Base-by-base conservation (phyloP, 1,140 invertebrate species). In the Phocides pigmalion region DNA sequence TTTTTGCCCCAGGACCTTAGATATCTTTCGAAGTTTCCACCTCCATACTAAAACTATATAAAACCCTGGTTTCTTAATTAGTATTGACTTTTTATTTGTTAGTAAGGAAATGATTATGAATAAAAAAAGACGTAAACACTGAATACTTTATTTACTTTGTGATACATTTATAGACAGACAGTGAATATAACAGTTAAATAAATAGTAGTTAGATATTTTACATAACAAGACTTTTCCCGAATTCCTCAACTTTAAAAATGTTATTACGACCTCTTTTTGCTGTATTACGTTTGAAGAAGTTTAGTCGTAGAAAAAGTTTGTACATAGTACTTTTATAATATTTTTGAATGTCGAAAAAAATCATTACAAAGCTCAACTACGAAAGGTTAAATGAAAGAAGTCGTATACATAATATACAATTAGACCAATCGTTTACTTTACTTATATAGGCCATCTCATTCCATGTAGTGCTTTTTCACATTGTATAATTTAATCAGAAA, bases 61-160 rank as follows among this genome's bases (percentile, higher is more conserved):
- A n/a, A n/a, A n/a, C n/a, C n/a, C n/a, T n/a, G n/a, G n/a, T n/a
- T n/a, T n/a, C n/a, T n/a, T n/a, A n/a, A n/a, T n/a, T n/a, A n/a
- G n/a, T n/a, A n/a, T n/a, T n/a, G n/a, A n/a, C n/a, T n/a, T n/a
- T n/a, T n/a, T n/a, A n/a, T n/a, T n/a, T n/a, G n/a, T n/a, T n/a
- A n/a, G n/a, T n/a, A n/a, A n/a, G n/a, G n/a, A n/a, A n/a, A n/a
- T n/a, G n/a, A n/a, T n/a, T n/a, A n/a, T n/a, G n/a, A n/a, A n/a
- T n/a, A n/a, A n/a, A n/a, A n/a, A n/a, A n/a, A n/a, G n/a, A n/a
- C n/a, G n/a, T 25, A 12, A 19, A 47, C 20, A 22, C 1, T 14
- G 28, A 32, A 47, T 47, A 22, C 2, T 47, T 47, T 22, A 47
- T 20, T 47, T 47, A 25, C 14, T 20, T 11, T 22, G 19, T 47